Conservation (phyloP, 2,888 invertebrate species). For the Furcula furcula region DNA sequence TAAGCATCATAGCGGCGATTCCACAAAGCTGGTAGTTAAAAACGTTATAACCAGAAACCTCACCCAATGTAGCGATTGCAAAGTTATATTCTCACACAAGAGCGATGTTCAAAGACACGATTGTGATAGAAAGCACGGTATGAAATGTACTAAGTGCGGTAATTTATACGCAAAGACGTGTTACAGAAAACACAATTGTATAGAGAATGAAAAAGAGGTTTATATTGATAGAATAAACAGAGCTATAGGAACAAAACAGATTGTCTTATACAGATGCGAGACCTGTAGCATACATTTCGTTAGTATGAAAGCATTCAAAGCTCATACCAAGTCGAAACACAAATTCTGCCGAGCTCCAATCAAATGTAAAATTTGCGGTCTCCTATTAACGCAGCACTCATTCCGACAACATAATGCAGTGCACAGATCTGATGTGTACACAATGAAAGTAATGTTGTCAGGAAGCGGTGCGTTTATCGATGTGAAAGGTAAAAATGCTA, state of each 20-base stretch:
- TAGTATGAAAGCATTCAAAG: slow-evolving; percentile 3
- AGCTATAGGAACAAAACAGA: too few species aligned
- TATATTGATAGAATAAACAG: accelerated
- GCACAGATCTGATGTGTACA: not conserved
- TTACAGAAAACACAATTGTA: not conserved
- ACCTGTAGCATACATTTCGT: slow-evolving; percentile 10
- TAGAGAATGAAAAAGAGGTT: slow-evolving; percentile 4
- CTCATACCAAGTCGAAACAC: slow-evolving; percentile 7
- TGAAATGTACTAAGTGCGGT: not conserved
- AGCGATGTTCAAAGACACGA: not conserved
- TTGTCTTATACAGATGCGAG: slow-evolving; percentile 5
- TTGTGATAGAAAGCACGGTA: not conserved
- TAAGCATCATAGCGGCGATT: slow-evolving; percentile 38
- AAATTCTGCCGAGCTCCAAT: not conserved
- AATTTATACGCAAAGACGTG: not conserved
- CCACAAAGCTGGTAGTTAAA: slow-evolving; percentile 8
- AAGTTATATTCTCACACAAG: slow-evolving; percentile 1
- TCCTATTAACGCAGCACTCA: slow-evolving; percentile 12
- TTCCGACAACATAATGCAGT: not conserved
- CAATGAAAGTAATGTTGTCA: not conserved
- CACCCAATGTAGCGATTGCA: slow-evolving; percentile 6
- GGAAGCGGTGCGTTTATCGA: too few species aligned
- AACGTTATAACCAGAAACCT: not conserved
- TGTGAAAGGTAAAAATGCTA: not conserved
- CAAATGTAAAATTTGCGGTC: slow-evolving; percentile 3